Percentiles rank a stretch among this genome's conserved stretches.
Evolutionary conservation across 2,113 vertebrate genomes (phyloP).

Genomic region (Dicrurus megarhynchus): DNA sequence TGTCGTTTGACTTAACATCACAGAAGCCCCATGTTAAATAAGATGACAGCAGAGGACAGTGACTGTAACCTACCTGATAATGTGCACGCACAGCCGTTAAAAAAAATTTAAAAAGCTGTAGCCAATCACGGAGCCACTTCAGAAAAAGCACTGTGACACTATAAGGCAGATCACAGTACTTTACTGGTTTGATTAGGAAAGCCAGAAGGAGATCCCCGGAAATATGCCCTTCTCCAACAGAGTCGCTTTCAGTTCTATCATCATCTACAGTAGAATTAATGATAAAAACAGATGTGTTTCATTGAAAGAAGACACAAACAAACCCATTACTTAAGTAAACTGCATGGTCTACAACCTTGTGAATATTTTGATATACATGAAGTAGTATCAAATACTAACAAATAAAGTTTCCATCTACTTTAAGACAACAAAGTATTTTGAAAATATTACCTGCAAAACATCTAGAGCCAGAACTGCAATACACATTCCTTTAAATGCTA

Average conservation of each 20-base stretch:
- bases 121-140: background rate
- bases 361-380: background rate
- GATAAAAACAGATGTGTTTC: background rate
- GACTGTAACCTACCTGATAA: background rate
- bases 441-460: background rate
- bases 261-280: background rate
- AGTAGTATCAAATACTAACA: background rate
- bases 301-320: background rate
- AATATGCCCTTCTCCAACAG: background rate
- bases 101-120: background rate
- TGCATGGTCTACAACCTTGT: background rate
- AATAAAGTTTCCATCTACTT: background rate
- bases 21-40: background rate
- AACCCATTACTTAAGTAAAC: background rate
- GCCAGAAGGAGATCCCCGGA: background rate
- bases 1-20: background rate
- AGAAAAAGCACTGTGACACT: background rate
- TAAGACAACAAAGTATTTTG: background rate
- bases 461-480: background rate
- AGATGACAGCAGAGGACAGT: background rate
- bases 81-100: background rate
- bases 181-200: background rate
- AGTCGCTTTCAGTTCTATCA: background rate
- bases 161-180: background rate
- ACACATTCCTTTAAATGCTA: background rate